Conservation (phyloP, 2,113 vertebrate genomes). For the Lophochroa leadbeateri region DNA sequence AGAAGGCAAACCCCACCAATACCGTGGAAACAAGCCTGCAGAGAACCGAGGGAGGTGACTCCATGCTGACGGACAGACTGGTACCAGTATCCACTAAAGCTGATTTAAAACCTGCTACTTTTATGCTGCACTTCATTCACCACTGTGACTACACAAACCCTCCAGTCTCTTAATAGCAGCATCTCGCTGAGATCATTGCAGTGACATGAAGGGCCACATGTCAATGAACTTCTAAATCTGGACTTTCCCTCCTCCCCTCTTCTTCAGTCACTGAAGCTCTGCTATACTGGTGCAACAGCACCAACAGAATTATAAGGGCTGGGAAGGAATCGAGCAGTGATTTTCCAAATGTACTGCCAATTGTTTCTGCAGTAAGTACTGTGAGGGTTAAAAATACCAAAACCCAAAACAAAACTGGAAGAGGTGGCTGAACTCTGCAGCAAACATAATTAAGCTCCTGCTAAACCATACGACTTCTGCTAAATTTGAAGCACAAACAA, state of each 20-base stretch:
- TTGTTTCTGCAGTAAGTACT: neutral
- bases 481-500: neutral
- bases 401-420: neutral
- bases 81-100: neutral
- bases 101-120: neutral
- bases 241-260: neutral
- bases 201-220: neutral
- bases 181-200: neutral
- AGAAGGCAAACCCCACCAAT: neutral
- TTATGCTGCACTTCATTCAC: neutral
- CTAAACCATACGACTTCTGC: neutral
- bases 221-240: slow-evolving; percentile 1
- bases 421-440: neutral
- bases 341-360: neutral
- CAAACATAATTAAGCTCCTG: slow-evolving; percentile 6
- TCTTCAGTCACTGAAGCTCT: neutral
- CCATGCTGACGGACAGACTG: neutral
- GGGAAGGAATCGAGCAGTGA: neutral
- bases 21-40: neutral
- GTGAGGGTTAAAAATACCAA: neutral
- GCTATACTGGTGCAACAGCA: neutral
- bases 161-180: neutral
- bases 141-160: neutral
- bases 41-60: neutral
- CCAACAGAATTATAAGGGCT: neutral